Evolutionary conservation across 1,140 invertebrate species (phyloP).

Genomic region (Camponotus vicinus): DNA sequence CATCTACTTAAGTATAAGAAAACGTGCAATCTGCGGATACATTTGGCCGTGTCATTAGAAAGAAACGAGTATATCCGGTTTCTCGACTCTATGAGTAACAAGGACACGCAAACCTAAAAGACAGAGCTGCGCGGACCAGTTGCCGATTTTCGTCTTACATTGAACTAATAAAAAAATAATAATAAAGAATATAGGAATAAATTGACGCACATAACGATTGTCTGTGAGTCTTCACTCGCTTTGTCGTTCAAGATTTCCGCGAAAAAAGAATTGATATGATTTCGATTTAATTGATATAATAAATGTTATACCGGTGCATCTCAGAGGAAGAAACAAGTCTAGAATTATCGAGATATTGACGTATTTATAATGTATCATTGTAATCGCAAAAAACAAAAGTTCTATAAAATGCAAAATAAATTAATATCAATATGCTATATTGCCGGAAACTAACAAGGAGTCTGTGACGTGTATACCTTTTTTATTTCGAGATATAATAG

Average conservation of each 20-base stretch:
- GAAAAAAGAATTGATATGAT: no score
- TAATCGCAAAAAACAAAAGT: background rate
- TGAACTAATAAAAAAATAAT: slow-evolving; percentile 84
- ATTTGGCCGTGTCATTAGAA: background rate
- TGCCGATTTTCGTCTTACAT: background rate
- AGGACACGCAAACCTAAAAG: slow-evolving; percentile 1
- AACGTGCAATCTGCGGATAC: background rate
- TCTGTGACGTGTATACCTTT: background rate
- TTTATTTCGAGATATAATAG: background rate
- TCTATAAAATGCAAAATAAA: background rate
- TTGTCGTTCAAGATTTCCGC: background rate
- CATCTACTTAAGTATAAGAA: background rate
- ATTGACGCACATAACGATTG: background rate
- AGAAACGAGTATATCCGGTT: slow-evolving; percentile 61
- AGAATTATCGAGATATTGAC: background rate
- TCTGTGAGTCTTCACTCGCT: background rate
- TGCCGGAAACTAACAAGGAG: background rate
- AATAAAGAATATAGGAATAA: background rate
- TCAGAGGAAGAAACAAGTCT: background rate
- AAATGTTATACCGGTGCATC: background rate
- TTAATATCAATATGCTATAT: background rate
- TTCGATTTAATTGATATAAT: background rate
- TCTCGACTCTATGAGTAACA: background rate
- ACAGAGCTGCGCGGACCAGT: slow-evolving; percentile 11
- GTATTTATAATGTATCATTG: background rate